Percentiles rank a stretch among this genome's conserved stretches.
Conservation (phyloP, 1,140 invertebrate genomes). For the Drosophila ironensis region DNA sequence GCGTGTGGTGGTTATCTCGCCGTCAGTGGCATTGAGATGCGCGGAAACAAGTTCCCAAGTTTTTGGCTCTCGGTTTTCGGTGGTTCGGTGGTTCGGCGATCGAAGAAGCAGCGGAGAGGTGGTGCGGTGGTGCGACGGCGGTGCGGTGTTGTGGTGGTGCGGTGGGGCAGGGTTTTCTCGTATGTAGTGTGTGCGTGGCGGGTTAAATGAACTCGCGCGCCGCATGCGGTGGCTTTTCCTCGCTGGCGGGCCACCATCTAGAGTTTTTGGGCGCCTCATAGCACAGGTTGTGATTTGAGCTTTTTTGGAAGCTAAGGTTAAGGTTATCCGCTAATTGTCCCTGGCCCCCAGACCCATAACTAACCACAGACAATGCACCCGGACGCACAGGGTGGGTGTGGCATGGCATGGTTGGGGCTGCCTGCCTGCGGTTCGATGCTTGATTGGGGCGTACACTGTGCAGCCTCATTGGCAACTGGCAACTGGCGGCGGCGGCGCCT, state of each 20-base stretch:
- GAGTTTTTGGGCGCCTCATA: slow-evolving; percentile 74
- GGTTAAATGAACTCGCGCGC: slow-evolving; percentile 63
- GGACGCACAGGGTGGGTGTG: not conserved
- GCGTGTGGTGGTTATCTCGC: not conserved
- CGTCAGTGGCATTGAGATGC: slow-evolving; percentile 61
- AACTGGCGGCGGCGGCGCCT: slow-evolving; percentile 51
- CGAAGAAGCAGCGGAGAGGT: not conserved
- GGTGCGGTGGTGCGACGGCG: not conserved
- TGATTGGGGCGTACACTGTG: too few relatives aligned
- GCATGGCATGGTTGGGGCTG: slow-evolving; percentile 22
- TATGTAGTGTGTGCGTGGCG: slow-evolving; percentile 51
- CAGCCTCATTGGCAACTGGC: too few relatives aligned
- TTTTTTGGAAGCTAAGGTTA: slow-evolving; percentile 82
- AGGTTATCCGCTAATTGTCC: slow-evolving; percentile 77
- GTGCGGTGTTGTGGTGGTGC: not conserved
- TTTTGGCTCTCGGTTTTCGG: slow-evolving; percentile 6
- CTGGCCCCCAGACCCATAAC: slow-evolving; percentile 44
- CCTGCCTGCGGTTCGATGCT: slow-evolving; percentile 23
- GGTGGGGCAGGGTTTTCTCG: not conserved
- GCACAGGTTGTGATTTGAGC: slow-evolving; percentile 81
- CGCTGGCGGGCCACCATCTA: slow-evolving; percentile 52
- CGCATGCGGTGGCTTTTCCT: slow-evolving; percentile 12
- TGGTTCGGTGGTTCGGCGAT: too few relatives aligned
- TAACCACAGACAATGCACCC: slow-evolving; percentile 60
- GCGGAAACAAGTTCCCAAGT: slow-evolving; percentile 49